Evolutionary conservation across 1,140 invertebrate genomes (phyloP).

Genomic region (Drosophila micromelanica): DNA sequence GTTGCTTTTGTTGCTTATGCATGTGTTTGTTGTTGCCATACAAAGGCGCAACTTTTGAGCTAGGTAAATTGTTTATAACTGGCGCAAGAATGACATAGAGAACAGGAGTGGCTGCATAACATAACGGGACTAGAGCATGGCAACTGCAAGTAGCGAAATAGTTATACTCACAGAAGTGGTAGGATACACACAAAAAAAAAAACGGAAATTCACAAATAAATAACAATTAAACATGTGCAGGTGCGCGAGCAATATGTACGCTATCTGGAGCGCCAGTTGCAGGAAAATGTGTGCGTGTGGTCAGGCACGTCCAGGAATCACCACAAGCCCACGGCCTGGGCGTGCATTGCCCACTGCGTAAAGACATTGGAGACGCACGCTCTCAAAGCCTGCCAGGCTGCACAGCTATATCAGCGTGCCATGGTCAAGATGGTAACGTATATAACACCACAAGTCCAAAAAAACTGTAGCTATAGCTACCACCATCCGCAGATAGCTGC

Average conservation of each 20-base stretch:
- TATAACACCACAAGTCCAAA: too few species aligned
- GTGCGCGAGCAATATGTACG: conserved; percentile 71
- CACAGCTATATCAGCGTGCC: conserved; percentile 69
- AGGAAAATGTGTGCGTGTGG: conserved; percentile 71
- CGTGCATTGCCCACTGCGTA: conserved; percentile 58
- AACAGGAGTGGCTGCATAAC: neutral
- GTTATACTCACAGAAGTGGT: conserved; percentile 70
- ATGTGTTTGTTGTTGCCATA: conserved; percentile 26
- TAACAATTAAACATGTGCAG: conserved; percentile 28
- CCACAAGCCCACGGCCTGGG: conserved; percentile 62
- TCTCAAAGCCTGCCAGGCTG: conserved; percentile 63
- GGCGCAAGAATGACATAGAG: conserved; percentile 19
- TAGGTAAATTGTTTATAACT: conserved; percentile 18
- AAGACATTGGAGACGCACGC: conserved; percentile 61
- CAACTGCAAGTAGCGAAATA: conserved; percentile 43
- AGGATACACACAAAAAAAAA: conserved; percentile 5
- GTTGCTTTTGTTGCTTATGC: neutral
- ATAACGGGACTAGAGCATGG: conserved; percentile 26
- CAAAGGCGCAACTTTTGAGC: conserved; percentile 42
- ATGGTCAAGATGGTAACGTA: conserved; percentile 73
- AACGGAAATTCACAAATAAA: neutral
- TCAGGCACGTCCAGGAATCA: conserved; percentile 58
- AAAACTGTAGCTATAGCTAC: neutral
- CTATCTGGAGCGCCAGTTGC: conserved; percentile 72
- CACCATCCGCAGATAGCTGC: conserved; percentile 54